Evolutionary conservation across 2,888 invertebrate genomes (phyloP).

Genomic region (Heliconius charithonia): DNA sequence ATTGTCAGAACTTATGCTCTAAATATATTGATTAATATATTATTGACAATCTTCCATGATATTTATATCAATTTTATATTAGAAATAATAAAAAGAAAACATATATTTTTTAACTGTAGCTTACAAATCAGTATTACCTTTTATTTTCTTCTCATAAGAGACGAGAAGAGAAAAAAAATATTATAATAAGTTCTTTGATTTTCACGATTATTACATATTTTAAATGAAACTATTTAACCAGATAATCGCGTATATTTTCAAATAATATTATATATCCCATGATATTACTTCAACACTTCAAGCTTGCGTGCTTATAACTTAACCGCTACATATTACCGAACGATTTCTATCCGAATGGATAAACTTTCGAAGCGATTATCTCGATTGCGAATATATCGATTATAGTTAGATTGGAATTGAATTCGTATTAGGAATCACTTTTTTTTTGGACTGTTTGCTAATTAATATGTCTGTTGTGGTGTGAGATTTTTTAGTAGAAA

Average conservation of each 20-base stretch:
- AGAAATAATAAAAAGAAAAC: not conserved
- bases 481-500: constrained; percentile 30
- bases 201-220: too few species aligned
- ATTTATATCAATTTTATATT: not conserved
- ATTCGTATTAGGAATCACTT: constrained; percentile 37
- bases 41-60: too few species aligned
- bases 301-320: constrained; percentile 45
- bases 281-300: constrained; percentile 16
- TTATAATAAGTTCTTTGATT: not conserved
- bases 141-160: not conserved
- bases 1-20: not conserved
- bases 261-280: not conserved
- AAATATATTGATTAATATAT: not conserved
- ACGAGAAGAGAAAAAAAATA: not conserved
- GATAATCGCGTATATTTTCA: too few species aligned
- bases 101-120: not conserved
- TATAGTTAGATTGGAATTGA: constrained; percentile 40
- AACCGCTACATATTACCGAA: constrained; percentile 43
- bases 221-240: too few species aligned
- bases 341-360: constrained; percentile 46
- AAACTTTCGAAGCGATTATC: constrained; percentile 46
- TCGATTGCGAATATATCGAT: constrained; percentile 44
- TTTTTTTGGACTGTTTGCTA: constrained; percentile 30
- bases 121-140: too few species aligned
- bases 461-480: constrained; percentile 28